Evolutionary conservation across 2,113 vertebrate genomes (phyloP).

Genomic region (Azemiops feae): DNA sequence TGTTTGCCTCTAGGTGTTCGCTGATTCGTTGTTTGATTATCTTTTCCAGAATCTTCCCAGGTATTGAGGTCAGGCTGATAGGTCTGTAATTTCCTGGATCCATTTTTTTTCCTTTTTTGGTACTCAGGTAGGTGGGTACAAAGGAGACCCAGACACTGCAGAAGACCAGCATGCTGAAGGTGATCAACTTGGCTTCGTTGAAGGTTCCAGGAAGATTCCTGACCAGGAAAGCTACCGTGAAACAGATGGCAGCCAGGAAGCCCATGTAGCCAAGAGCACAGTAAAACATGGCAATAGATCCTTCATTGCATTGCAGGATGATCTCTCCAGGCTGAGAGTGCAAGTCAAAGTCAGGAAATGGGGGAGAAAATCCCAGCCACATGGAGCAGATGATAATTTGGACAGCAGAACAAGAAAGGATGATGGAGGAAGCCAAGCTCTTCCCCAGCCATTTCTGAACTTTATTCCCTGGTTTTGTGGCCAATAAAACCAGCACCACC

Average conservation of each 20-base stretch:
- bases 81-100: too few relatives aligned
- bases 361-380: neutral
- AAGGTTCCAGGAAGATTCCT: fast-evolving
- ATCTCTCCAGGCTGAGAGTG: neutral
- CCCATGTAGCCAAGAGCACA: neutral
- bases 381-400: neutral
- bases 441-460: neutral
- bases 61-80: too few relatives aligned
- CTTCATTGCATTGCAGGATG: neutral
- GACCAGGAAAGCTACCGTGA: neutral
- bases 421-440: neutral
- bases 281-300: neutral
- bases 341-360: neutral
- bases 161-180: neutral
- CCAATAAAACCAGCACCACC: neutral
- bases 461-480: neutral
- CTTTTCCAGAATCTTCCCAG: too few relatives aligned
- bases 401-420: neutral
- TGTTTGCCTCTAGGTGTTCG: too few relatives aligned
- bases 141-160: neutral
- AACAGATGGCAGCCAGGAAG: neutral
- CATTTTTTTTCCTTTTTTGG: too few relatives aligned
- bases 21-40: too few relatives aligned
- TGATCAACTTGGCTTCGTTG: neutral
- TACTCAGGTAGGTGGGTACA: neutral